These are phyloP conservation scores for Trachymyrmex septentrionalis DNA, from an alignment of 1,140 invertebrate genomes.

Conservation along the genomic window DNA sequence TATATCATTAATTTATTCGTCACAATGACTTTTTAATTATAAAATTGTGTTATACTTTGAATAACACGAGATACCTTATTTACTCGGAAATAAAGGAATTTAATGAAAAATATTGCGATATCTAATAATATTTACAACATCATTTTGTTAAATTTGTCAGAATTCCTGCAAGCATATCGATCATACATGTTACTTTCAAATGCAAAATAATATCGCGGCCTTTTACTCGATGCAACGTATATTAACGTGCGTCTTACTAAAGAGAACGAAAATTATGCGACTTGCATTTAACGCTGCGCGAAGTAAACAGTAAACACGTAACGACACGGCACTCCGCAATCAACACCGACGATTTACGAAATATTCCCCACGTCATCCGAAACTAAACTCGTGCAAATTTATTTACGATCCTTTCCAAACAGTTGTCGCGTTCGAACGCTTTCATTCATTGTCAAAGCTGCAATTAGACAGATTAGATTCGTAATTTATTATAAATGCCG, in stretches of 20 bases:
- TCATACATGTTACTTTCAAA: not conserved
- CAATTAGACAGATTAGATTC: not conserved
- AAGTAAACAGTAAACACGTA: conserved; percentile 44
- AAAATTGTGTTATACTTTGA: not conserved
- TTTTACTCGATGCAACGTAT: conserved; percentile 21
- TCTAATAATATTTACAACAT: conserved; percentile 24
- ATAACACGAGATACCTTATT: not conserved
- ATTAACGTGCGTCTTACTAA: not conserved
- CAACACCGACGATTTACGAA: conserved; percentile 37
- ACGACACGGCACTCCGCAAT: conserved; percentile 13
- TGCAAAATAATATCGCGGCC: conserved; percentile 4
- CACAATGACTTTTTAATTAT: not conserved
- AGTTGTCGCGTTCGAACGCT: conserved; percentile 10
- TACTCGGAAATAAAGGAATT: conserved; percentile 3
- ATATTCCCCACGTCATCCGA: conserved; percentile 20
- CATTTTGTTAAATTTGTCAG: not conserved
- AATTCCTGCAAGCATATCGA: not conserved
- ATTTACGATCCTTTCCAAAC: conserved; percentile 43
- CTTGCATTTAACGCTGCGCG: conserved; percentile 25
- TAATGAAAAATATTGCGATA: conserved; percentile 1
- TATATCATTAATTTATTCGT: not conserved
- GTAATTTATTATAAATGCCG: conserved; percentile 29
- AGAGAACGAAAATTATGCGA: conserved; percentile 14
- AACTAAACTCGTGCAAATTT: conserved; percentile 36
- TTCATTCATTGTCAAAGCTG: conserved; percentile 42